phyloP scores from a whole-genome alignment of 2,113 vertebrate genomes.

The Bambusicola thoracicus region DNA sequence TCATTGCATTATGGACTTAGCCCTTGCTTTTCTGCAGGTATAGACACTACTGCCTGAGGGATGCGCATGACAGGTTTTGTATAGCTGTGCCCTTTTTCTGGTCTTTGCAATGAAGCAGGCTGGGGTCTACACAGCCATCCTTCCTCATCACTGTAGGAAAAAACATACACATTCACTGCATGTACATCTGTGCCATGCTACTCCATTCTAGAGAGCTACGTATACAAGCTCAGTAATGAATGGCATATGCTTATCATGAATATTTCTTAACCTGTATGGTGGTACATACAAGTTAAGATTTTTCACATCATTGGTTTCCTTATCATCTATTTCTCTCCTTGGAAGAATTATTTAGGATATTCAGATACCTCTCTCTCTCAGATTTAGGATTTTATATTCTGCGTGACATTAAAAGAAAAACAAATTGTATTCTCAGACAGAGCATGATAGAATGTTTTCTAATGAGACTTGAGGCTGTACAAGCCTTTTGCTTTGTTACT shows the following conservation, averaged over 20 bases:
- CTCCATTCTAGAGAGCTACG: neutral
- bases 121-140: neutral
- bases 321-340: neutral
- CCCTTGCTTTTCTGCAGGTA: neutral
- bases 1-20: neutral
- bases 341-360: neutral
- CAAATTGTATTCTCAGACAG: neutral
- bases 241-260: neutral
- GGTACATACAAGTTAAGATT: accelerated
- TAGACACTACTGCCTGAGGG: neutral
- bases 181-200: neutral
- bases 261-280: neutral
- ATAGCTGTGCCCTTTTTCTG: neutral
- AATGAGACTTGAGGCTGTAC: neutral
- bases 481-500: neutral
- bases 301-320: neutral
- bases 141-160: neutral
- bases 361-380: neutral
- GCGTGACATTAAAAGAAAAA: neutral
- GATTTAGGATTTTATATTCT: neutral
- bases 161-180: neutral
- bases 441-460: neutral
- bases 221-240: neutral
- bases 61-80: neutral
- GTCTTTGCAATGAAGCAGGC: neutral